Percentiles rank a stretch among this genome's conserved stretches.
phyloP scores from a whole-genome alignment of 2,888 invertebrate species.

The Ethmia dodecea region DNA sequence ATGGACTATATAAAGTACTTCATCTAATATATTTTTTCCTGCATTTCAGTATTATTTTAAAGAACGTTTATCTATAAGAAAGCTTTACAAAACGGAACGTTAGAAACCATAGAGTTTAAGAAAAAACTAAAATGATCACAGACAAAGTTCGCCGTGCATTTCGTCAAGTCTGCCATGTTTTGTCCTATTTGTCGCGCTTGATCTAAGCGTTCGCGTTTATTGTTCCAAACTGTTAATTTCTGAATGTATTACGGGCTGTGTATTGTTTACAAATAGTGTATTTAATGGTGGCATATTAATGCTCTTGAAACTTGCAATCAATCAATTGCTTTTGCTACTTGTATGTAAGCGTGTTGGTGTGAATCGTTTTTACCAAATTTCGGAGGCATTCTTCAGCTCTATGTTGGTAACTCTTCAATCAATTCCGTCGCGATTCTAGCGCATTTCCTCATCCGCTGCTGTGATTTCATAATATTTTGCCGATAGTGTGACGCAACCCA shows the following conservation, averaged over 20 bases:
- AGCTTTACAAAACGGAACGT: constrained; percentile 26
- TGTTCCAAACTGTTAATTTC: constrained; percentile 63
- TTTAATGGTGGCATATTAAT: constrained; percentile 49
- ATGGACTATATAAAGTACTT: background rate
- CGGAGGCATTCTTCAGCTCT: constrained; percentile 53
- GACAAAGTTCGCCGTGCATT: constrained; percentile 52
- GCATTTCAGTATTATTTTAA: background rate
- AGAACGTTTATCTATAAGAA: background rate
- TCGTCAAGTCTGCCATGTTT: constrained; percentile 75
- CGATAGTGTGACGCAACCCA: constrained; percentile 69
- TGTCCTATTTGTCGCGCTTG: constrained; percentile 77
- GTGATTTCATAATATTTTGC: constrained; percentile 45
- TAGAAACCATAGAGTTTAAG: constrained; percentile 35
- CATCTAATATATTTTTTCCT: background rate
- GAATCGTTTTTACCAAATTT: constrained; percentile 61
- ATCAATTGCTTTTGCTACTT: constrained; percentile 47
- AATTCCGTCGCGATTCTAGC: constrained; percentile 44
- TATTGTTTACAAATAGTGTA: constrained; percentile 73
- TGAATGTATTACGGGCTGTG: constrained; percentile 68
- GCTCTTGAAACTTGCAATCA: constrained; percentile 41
- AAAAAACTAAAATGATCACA: constrained; percentile 23
- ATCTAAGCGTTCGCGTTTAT: constrained; percentile 69
- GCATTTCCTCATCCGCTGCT: constrained; percentile 34
- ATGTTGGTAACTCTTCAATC: constrained; percentile 44
- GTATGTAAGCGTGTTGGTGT: constrained; percentile 57